These are phyloP conservation scores for Dryadula phaetusa DNA, from an alignment of 2,888 invertebrate species.

Conservation along the genomic window DNA sequence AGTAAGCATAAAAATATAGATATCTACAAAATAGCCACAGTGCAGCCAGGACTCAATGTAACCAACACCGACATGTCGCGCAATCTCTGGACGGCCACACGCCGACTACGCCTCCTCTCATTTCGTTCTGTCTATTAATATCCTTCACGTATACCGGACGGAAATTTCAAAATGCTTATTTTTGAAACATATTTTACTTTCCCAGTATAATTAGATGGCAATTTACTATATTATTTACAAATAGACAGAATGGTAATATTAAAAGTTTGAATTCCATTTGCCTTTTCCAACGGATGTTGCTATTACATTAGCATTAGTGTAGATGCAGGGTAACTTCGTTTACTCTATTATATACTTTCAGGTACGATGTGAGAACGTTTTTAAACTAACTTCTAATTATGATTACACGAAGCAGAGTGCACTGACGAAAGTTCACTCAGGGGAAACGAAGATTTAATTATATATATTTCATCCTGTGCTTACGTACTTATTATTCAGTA, in stretches of 20 bases:
- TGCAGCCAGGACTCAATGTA: slow-evolving; percentile 31
- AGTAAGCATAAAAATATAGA: not conserved
- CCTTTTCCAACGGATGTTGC: slow-evolving; percentile 15
- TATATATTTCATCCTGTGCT: not conserved
- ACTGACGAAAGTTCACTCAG: slow-evolving; percentile 1
- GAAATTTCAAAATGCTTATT: slow-evolving; percentile 18
- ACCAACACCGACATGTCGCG: slow-evolving; percentile 43
- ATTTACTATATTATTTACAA: not conserved
- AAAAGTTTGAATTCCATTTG: slow-evolving; percentile 17
- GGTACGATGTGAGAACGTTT: slow-evolving; percentile 16
- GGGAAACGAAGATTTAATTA: slow-evolving; percentile 5
- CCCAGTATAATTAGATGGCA: not conserved
- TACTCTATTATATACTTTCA: slow-evolving; percentile 11
- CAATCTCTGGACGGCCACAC: slow-evolving; percentile 49
- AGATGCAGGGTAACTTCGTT: slow-evolving; percentile 25
- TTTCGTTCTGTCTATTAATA: slow-evolving; percentile 55
- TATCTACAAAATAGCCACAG: slow-evolving; percentile 3
- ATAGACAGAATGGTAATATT: not conserved
- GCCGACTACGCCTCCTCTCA: slow-evolving; percentile 39
- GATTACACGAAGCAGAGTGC: slow-evolving; percentile 12
- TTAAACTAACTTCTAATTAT: slow-evolving; percentile 24
- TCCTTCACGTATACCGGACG: slow-evolving; percentile 12
- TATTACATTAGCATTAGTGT: slow-evolving; percentile 27
- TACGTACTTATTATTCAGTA: too few relatives aligned
- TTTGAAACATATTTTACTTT: not conserved